Evolutionary conservation across 2,113 vertebrate genomes (phyloP).

Genomic region (Prunella himalayana): DNA sequence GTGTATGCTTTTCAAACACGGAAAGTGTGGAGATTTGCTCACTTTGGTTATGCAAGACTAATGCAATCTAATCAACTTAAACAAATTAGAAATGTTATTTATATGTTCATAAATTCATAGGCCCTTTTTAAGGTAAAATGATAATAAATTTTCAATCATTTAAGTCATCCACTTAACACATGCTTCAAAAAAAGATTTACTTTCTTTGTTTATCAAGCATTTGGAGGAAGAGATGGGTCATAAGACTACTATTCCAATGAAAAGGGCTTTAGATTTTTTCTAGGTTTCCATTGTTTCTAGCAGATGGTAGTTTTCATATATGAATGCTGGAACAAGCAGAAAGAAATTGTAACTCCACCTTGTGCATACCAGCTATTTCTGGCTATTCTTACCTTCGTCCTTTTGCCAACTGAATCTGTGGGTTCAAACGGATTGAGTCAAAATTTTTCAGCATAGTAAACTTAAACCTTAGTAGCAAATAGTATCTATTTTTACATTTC

Average conservation of each 20-base stretch:
- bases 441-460: background rate
- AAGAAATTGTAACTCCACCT: background rate
- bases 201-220: background rate
- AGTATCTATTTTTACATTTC: background rate
- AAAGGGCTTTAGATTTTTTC: background rate
- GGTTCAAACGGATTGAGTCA: background rate
- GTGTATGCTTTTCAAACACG: background rate
- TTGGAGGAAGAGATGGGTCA: background rate
- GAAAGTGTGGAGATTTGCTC: background rate
- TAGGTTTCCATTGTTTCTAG: background rate
- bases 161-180: background rate
- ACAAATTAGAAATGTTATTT: background rate
- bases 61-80: background rate
- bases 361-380: background rate
- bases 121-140: background rate
- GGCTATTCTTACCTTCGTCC: background rate
- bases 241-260: background rate
- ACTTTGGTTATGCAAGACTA: background rate
- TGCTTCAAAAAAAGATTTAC: background rate
- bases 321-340: background rate
- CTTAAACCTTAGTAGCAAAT: background rate
- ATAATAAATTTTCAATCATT: background rate
- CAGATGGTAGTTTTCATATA: background rate
- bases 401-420: background rate
- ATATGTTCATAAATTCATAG: slow-evolving; percentile 12